Evolutionary conservation across 2,113 vertebrate species (phyloP), one percentile per base, ranked within the genome.

Genomic region (Piprites chloris): DNA sequence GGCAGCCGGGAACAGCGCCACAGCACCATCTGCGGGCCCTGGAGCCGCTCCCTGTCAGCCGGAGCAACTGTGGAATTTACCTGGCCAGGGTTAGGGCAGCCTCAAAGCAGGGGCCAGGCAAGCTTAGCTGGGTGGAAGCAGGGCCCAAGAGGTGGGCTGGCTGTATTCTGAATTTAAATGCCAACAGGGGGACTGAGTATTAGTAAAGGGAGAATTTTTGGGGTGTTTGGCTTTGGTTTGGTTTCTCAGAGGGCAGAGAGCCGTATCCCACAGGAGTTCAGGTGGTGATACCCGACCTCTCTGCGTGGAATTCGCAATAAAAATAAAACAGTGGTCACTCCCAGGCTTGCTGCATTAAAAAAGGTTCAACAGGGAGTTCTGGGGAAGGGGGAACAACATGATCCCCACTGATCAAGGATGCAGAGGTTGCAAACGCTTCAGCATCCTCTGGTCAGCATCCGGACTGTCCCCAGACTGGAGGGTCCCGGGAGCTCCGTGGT

Each of bases 191-290:
- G 26, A 30, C 33, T 53, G 18, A 56, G 14, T 22, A 26, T 33
- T 47, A 28, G 6, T 37, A 21, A 30, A 50, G 47, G 16, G 53
- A 65, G 14, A 23, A 8, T 26, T 58, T 21, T 6, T 12, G 19
- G 10, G 11, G n/a, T 7, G 39, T 20, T 17, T 6, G 44, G 11
- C 27, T 71, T 41, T 27, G 6, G 9, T 20, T 91, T 58, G 21
- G 2, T n/a, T 79, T 86, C 49, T 49, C 66, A 19, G 42, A 19
- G 23, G 32, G 20, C 42, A 50, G 77, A 62, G 76, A 47, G 20
- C 8, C 0, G 0, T 9, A 33, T 26, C 33, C 22, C 37, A 1
- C 21, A 14, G 56, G 24, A 83, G 53, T 27, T n/a, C 13, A 13
- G n/a, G 2, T 9, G 28, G 49, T 4, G 32, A 37, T 44, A 32